Conservation (phyloP, 2,888 invertebrate species). For the Sarcophaga rosellei region DNA sequence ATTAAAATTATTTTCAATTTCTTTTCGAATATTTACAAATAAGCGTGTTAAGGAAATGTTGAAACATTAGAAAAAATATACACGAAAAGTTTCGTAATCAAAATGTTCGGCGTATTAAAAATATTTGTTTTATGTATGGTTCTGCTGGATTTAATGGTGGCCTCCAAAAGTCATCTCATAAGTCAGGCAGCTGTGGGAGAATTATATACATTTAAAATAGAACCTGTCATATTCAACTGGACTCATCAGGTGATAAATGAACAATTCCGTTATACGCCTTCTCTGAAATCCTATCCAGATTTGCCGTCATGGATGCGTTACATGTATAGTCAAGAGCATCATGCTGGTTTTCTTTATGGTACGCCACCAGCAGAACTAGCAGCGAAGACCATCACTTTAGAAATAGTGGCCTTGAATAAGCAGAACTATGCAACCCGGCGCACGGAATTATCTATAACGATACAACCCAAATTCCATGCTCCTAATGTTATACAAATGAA, state of each 20-base stretch:
- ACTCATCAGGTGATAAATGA: slow-evolving; percentile 82
- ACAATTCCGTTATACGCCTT: slow-evolving; percentile 85
- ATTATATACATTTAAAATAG: slow-evolving; percentile 90
- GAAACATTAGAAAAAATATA: slow-evolving; percentile 4
- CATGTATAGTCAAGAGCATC: slow-evolving; percentile 89
- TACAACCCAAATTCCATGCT: slow-evolving; percentile 87
- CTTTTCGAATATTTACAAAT: neutral
- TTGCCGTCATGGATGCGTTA: slow-evolving; percentile 93
- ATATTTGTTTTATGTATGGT: slow-evolving; percentile 41
- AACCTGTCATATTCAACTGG: slow-evolving; percentile 91
- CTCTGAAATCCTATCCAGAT: slow-evolving; percentile 90
- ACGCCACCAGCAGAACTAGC: slow-evolving; percentile 87
- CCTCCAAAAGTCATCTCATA: slow-evolving; percentile 55
- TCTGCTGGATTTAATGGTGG: slow-evolving; percentile 16
- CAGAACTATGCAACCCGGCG: slow-evolving; percentile 89
- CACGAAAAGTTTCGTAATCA: neutral
- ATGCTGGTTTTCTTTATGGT: slow-evolving; percentile 91
- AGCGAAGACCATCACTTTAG: slow-evolving; percentile 83
- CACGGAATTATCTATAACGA: slow-evolving; percentile 84
- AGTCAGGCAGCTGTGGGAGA: slow-evolving; percentile 83
- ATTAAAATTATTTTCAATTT: neutral
- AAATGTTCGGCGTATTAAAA: slow-evolving; percentile 42
- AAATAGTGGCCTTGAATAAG: slow-evolving; percentile 89
- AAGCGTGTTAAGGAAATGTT: neutral
- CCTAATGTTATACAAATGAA: slow-evolving; percentile 91